Evolutionary conservation across 2,113 vertebrate genomes (phyloP).

Genomic region (Oceanodroma tethys): DNA sequence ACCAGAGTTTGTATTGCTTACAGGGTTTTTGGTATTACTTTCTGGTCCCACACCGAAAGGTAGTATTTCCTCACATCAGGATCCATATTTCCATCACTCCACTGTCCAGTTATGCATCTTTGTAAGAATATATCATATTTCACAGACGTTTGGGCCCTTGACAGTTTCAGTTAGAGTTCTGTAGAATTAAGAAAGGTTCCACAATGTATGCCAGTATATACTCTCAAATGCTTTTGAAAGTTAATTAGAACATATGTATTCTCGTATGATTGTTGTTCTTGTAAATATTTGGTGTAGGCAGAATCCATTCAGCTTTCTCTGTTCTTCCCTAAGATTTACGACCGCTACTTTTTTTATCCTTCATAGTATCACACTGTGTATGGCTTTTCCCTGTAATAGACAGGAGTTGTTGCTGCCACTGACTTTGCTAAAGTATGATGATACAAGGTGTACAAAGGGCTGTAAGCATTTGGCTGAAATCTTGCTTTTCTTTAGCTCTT

Average conservation of each 20-base stretch:
- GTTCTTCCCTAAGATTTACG: background rate
- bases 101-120: background rate
- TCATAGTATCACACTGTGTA: background rate
- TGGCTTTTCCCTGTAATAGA: background rate
- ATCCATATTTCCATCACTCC: background rate
- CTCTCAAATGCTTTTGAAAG: background rate
- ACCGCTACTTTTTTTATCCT: background rate
- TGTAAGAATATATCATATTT: background rate
- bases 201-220: background rate
- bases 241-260: background rate
- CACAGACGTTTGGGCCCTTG: background rate
- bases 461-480: background rate
- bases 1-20: background rate
- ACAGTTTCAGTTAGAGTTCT: background rate
- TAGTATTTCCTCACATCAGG: background rate
- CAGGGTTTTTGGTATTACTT: background rate
- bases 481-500: background rate
- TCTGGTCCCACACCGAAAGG: background rate
- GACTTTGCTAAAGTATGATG: background rate
- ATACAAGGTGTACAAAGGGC: background rate
- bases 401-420: background rate
- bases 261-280: background rate
- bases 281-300: background rate
- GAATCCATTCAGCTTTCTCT: background rate
- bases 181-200: background rate